Base-by-base conservation (phyloP, 2,888 invertebrate genomes). In the Cosmia pyralina region DNA sequence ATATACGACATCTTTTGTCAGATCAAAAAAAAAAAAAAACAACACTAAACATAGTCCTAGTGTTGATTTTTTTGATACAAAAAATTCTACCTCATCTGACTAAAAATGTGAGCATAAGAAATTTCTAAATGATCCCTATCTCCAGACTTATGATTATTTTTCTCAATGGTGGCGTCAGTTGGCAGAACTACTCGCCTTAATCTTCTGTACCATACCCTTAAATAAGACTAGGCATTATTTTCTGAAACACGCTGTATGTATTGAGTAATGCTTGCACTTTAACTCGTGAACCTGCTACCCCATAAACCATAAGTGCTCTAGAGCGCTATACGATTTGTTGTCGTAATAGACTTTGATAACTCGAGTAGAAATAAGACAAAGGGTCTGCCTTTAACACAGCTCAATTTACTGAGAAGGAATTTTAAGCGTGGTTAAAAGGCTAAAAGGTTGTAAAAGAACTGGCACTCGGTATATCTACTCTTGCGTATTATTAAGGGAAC, bases 321-420 rank as follows among this genome's bases (percentile, higher is more conserved):
- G 15, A 69, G 41, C 19, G 22, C 53, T 77, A 22, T 46, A 52
- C 38, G 38, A 75, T 63, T 58, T 63, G 62, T 34, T 41, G 46
- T 58, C 52, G 62, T 46, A 79, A 78, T 75, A 50, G 71, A 72
- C 28, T 79, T 57, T 52, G 46, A 76, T 71, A 48, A 46, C 38
- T 72, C 28, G 46, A 63, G 72, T 76, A 72, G 52, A 38, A 72
- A 48, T 60, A 72, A 75, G 69, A 75, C 75, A 75, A 79, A 79
- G 19, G 63, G 28, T 71, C 28, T 60, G 41, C 34, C 46, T 70
- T 38, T 55, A 78, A 78, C 55, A 59, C 59, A 62, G 59, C 55
- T 78, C 79, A 62, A 57, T 53, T 48, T 22, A 48, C 38, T 34
- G 4, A 17, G 50, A 38, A 70, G 52, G n/a, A 38, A 41, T 63